Conservation (phyloP, 2,888 invertebrate species). For the Pandemis cinnamomeana region DNA sequence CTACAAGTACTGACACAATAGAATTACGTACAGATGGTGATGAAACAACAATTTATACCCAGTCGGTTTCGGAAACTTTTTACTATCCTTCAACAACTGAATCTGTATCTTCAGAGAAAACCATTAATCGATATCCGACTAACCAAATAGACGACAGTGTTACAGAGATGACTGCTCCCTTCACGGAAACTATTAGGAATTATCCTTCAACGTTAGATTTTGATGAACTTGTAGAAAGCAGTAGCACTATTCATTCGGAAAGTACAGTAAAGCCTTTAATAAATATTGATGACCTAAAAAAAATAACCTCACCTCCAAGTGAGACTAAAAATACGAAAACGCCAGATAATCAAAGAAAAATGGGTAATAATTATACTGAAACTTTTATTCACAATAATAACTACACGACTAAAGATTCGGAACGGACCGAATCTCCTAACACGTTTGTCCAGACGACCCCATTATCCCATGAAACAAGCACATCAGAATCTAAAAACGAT, state of each 20-base stretch:
- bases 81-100: conserved; percentile 8
- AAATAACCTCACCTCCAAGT: conserved; percentile 54
- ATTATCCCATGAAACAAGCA: not conserved
- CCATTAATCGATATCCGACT: conserved; percentile 40
- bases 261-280: conserved; percentile 66
- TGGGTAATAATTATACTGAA: conserved; percentile 69
- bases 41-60: conserved; percentile 1
- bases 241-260: conserved; percentile 70
- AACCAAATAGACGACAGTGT: conserved; percentile 42
- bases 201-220: conserved; percentile 57
- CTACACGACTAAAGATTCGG: conserved; percentile 21
- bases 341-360: conserved; percentile 75
- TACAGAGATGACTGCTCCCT: conserved; percentile 46
- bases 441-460: not conserved
- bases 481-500: not conserved
- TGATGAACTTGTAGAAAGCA: conserved; percentile 67
- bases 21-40: not conserved
- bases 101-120: conserved; percentile 7
- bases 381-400: conserved; percentile 19
- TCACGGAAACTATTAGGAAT: conserved; percentile 46
- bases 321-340: conserved; percentile 77
- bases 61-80: conserved; percentile 1
- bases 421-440: conserved; percentile 4
- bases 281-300: conserved; percentile 53
- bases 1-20: conserved; percentile 5